Conservation (phyloP, 2,797 vertebrate species). For the Acropternis orthonyx region DNA sequence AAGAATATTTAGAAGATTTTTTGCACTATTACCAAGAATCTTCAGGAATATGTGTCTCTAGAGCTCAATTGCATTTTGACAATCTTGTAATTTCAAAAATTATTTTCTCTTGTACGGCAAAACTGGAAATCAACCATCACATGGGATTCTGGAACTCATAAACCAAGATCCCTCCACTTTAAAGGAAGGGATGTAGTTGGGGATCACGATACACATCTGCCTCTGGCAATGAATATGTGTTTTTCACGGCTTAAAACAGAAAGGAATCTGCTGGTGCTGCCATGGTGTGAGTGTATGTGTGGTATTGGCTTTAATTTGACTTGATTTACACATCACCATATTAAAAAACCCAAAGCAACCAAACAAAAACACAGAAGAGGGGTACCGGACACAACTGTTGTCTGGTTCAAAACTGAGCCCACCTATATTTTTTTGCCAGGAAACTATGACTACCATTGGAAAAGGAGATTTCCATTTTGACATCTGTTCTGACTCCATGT, state of each 20-base stretch:
- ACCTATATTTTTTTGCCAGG: not conserved
- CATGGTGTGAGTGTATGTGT: not conserved
- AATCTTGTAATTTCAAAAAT: not conserved
- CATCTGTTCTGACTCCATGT: not conserved
- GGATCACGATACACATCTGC: not conserved
- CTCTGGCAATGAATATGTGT: not conserved
- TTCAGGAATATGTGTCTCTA: not conserved
- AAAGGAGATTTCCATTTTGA: not conserved
- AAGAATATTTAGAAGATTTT: not conserved
- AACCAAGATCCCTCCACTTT: not conserved
- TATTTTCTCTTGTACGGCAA: not conserved
- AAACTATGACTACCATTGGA: not conserved
- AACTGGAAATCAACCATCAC: not conserved
- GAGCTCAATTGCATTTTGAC: not conserved
- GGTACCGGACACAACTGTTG: not conserved
- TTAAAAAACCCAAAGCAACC: not conserved
- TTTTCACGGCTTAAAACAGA: not conserved
- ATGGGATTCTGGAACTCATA: not conserved
- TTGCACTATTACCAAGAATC: not conserved
- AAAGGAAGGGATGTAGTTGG: not conserved
- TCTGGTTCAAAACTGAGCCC: not conserved
- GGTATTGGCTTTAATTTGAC: not conserved
- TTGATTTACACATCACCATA: not conserved
- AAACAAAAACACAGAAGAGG: not conserved
- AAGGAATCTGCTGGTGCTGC: not conserved